A percentile compares a stretch with the other conserved stretches of the same genome.
Conservation (phyloP, 2,888 invertebrate genomes). For the Nowickia ferox region DNA sequence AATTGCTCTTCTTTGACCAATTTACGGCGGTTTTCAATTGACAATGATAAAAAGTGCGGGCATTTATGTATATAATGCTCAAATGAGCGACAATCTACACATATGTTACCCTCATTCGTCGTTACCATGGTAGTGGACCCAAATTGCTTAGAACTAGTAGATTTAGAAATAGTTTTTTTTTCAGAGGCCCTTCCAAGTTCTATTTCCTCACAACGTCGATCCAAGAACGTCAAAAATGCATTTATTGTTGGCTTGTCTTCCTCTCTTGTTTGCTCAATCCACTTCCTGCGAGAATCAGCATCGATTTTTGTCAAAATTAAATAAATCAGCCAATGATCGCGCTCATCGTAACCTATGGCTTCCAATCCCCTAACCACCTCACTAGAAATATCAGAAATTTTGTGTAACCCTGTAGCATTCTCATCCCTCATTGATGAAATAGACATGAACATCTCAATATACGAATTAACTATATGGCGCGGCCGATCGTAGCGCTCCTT, state of each 20-base stretch:
- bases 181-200: conserved; percentile 28
- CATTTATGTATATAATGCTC: conserved; percentile 26
- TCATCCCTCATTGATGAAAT: conserved; percentile 3
- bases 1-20: neutral
- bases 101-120: too few relatives aligned
- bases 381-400: conserved; percentile 7
- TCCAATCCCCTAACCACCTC: conserved; percentile 35
- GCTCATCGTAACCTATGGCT: conserved; percentile 23
- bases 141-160: too few relatives aligned
- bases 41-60: conserved; percentile 12
- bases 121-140: too few relatives aligned
- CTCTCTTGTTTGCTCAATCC: conserved; percentile 2
- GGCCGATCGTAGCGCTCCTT: conserved; percentile 35
- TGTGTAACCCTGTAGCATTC: conserved; percentile 2
- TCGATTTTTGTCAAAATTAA: too few relatives aligned
- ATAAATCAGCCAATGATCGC: too few relatives aligned
- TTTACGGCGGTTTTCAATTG: neutral
- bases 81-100: neutral
- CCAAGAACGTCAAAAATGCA: conserved; percentile 23
- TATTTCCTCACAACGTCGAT: conserved; percentile 29
- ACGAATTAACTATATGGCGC: conserved; percentile 25
- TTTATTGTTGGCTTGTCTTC: conserved; percentile 4
- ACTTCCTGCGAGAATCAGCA: conserved; percentile 23
- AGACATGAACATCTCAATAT: conserved; percentile 40
- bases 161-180: too few relatives aligned